Percentiles rank a stretch among this genome's conserved stretches.
These are phyloP conservation scores for Babyrousa celebensis DNA, from an alignment of 2,797 vertebrate species.

Conservation along the genomic window DNA sequence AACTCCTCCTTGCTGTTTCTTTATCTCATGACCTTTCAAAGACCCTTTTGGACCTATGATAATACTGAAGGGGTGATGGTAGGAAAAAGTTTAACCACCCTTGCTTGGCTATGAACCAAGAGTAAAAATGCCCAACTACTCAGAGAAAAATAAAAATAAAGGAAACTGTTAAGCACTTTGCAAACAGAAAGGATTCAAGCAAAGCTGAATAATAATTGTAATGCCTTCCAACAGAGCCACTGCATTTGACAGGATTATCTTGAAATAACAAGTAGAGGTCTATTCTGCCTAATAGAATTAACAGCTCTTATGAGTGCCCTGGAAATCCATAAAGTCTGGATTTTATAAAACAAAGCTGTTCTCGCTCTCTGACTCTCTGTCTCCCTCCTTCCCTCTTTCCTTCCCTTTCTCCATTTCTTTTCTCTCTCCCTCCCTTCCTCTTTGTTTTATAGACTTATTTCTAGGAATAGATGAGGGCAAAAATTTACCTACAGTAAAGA, in stretches of 20 bases:
- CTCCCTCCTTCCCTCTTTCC: neutral
- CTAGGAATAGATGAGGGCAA: conserved; percentile 52
- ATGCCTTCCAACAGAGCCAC: conserved; percentile 31
- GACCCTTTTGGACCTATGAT: neutral
- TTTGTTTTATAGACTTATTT: neutral
- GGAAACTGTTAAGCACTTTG: conserved; percentile 54
- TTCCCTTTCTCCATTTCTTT: neutral
- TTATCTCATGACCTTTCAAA: conserved; percentile 7
- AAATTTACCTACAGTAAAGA: conserved; percentile 52
- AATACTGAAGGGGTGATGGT: neutral
- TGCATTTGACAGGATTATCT: conserved; percentile 67
- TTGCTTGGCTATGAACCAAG: neutral
- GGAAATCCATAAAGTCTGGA: conserved; percentile 28
- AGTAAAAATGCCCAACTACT: conserved; percentile 36
- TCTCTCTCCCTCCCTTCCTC: neutral
- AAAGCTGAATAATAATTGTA: conserved; percentile 48
- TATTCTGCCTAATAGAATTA: conserved; percentile 54
- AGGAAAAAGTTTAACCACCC: neutral
- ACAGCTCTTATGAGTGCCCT: neutral
- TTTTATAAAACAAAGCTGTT: conserved; percentile 26
- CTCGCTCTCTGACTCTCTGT: neutral
- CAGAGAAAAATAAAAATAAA: conserved; percentile 69
- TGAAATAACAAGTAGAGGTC: conserved; percentile 32
- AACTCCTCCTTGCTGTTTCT: neutral
- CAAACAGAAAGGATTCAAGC: conserved; percentile 51